These are phyloP conservation scores for Mus caroli DNA, from an alignment of 2,797 vertebrate species.

Conservation along the genomic window DNA sequence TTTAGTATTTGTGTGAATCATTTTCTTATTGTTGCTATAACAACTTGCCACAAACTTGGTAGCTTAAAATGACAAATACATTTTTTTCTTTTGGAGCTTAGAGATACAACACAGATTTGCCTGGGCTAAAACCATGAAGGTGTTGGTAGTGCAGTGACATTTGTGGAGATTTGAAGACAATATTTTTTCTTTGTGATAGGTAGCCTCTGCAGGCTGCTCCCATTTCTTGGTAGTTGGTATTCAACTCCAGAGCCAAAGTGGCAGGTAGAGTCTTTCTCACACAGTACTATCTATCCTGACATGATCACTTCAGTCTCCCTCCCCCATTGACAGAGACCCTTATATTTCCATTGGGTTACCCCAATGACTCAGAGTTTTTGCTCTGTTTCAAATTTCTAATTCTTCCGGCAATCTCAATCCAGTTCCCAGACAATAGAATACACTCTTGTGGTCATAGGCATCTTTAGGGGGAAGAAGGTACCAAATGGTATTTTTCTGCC, in stretches of 20 bases:
- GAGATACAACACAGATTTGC: not conserved
- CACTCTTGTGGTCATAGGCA: not conserved
- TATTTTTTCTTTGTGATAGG: not conserved
- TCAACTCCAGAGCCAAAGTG: not conserved
- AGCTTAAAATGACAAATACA: not conserved
- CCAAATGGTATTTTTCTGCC: not conserved
- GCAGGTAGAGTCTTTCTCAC: not conserved
- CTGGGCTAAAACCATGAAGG: not conserved
- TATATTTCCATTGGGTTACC: not conserved
- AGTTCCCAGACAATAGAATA: not conserved
- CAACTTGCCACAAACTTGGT: not conserved
- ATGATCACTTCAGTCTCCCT: not conserved
- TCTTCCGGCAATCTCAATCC: not conserved
- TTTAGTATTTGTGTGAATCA: not conserved
- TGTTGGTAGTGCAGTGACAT: fast-evolving
- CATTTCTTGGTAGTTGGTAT: not conserved
- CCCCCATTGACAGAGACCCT: not conserved
- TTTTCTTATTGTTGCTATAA: not conserved
- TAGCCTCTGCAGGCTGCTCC: not conserved
- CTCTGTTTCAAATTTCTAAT: not conserved
- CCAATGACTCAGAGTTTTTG: not conserved
- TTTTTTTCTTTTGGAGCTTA: not conserved
- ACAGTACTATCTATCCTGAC: not conserved
- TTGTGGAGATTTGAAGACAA: not conserved
- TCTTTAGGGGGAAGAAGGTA: fast-evolving